Conservation (phyloP, 2,888 invertebrate species). For the Xestoiulus laeticollis region DNA sequence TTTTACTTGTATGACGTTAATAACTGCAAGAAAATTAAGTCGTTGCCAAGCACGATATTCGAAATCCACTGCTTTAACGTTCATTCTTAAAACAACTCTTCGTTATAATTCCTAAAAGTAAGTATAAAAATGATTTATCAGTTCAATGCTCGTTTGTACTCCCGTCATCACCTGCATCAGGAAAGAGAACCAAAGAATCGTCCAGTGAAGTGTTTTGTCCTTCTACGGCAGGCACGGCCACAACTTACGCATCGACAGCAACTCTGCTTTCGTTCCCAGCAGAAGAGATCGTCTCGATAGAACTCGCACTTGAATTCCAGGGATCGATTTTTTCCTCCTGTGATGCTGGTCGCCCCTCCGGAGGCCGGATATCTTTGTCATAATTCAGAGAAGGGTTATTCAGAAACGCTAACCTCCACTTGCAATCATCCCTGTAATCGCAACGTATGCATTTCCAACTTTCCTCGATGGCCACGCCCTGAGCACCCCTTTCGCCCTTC, state of each 20-base stretch:
- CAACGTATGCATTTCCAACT: conserved; percentile 44
- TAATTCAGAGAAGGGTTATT: background rate
- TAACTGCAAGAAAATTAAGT: background rate
- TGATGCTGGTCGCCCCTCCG: background rate
- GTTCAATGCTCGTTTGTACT: background rate
- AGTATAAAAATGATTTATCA: background rate
- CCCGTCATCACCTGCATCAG: background rate
- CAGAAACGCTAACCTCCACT: background rate
- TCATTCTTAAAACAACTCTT: background rate
- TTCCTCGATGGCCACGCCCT: conserved; percentile 47
- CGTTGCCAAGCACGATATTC: background rate
- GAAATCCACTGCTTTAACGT: background rate
- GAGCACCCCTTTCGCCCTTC: conserved; percentile 45
- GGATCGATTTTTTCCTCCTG: background rate
- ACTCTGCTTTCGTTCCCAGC: background rate
- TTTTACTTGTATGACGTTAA: no score
- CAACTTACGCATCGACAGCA: background rate
- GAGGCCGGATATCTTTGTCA: background rate
- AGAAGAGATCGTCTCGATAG: background rate
- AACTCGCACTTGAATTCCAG: background rate
- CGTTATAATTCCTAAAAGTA: background rate
- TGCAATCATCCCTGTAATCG: conserved; percentile 8
- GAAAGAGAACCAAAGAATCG: background rate
- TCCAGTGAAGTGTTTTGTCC: background rate
- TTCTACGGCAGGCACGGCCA: background rate